These are phyloP conservation scores for Melangyna quadrimaculata DNA, from an alignment of 2,888 invertebrate species.

Conservation along the genomic window DNA sequence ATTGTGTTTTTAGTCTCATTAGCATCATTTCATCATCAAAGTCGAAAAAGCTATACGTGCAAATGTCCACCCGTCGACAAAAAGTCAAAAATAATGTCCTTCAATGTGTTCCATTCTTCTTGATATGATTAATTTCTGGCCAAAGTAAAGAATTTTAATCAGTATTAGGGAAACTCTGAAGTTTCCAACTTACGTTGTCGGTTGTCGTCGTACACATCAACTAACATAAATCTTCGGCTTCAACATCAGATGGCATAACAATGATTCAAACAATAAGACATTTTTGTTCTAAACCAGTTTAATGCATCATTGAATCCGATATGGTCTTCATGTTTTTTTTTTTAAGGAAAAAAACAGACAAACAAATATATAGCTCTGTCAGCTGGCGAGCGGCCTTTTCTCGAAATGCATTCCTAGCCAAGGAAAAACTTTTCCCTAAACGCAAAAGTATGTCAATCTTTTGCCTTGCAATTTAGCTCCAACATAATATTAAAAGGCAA, in stretches of 20 bases:
- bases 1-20: not conserved
- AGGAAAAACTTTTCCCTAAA: not conserved
- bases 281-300: constrained; percentile 3
- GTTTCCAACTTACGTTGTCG: not conserved
- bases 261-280: not conserved
- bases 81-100: not conserved
- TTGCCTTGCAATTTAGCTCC: constrained; percentile 5
- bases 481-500: not conserved
- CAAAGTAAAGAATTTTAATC: not conserved
- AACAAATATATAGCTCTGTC: not conserved
- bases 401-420: not conserved
- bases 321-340: not conserved
- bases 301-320: constrained; percentile 7
- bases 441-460: constrained; percentile 50
- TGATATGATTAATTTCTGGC: not conserved
- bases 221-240: not conserved
- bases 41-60: not conserved
- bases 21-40: not conserved
- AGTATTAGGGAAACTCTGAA: not conserved
- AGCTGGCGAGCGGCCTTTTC: not conserved
- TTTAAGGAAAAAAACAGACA: not conserved
- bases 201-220: not conserved
- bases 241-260: constrained; percentile 14
- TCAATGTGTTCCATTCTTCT: not conserved
- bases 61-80: not conserved